These are phyloP conservation scores for Fulica atra DNA, from an alignment of 2,113 vertebrate genomes.

Conservation along the genomic window DNA sequence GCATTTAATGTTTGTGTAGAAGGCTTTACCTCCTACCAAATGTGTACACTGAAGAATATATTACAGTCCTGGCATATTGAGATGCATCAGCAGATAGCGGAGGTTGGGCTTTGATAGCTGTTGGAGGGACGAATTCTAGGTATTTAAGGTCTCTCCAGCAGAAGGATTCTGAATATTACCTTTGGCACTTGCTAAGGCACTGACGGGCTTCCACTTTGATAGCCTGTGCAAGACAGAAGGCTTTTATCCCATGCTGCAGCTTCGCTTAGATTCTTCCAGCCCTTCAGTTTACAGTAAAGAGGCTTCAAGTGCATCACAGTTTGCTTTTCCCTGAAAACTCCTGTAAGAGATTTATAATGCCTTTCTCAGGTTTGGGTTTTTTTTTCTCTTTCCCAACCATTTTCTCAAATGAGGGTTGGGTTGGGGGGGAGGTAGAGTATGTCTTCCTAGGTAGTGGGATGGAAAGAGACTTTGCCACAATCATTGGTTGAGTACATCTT, in stretches of 20 bases:
- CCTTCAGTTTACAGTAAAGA: not conserved
- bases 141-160: not conserved
- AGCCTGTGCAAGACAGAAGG: not conserved
- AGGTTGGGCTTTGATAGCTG: not conserved
- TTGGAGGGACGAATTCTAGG: not conserved
- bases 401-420: not conserved
- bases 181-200: not conserved
- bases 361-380: not conserved
- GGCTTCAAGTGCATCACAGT: not conserved
- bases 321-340: not conserved
- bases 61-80: not conserved
- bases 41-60: not conserved
- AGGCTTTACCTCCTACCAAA: not conserved
- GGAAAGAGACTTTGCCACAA: not conserved
- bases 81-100: not conserved
- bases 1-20: not conserved
- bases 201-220: not conserved
- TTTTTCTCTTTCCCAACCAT: not conserved
- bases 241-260: not conserved
- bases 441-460: not conserved
- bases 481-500: not conserved
- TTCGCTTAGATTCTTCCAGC: not conserved
- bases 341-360: not conserved
- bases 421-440: not conserved
- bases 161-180: not conserved